Conservation (phyloP, 2,113 vertebrate species). For the Empidonax alnorum region DNA sequence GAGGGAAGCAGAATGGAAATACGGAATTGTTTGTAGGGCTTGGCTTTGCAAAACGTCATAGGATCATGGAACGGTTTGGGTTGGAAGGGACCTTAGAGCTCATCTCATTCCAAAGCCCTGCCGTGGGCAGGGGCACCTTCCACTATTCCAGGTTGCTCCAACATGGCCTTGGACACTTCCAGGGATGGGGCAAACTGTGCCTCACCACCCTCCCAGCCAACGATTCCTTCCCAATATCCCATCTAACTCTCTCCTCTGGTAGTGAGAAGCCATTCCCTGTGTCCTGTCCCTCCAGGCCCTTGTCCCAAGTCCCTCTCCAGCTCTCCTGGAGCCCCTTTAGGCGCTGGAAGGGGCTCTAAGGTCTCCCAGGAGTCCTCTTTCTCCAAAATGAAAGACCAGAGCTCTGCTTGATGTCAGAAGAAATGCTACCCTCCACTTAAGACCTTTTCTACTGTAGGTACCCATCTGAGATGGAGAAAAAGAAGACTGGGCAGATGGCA, state of each 20-base stretch:
- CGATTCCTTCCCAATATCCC: neutral
- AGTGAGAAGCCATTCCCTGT: neutral
- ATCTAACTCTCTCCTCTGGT: neutral
- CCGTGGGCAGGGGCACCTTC: neutral
- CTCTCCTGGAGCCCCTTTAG: neutral
- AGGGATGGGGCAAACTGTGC: neutral
- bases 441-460: neutral
- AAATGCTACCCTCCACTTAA: neutral
- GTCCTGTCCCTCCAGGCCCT: neutral
- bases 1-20: neutral
- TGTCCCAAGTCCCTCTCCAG: neutral
- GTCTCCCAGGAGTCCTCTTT: neutral
- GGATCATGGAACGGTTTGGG: neutral
- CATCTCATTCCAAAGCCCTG: neutral
- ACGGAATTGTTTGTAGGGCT: neutral
- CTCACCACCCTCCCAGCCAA: neutral
- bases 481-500: neutral
- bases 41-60: neutral
- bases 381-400: neutral
- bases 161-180: neutral
- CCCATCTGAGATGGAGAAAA: neutral
- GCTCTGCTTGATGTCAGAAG: neutral
- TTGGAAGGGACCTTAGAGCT: neutral
- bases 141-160: rapidly evolving
- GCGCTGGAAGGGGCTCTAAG: rapidly evolving